Conservation (phyloP, 1,140 invertebrate species). For the Doryteuthis pealeii region DNA sequence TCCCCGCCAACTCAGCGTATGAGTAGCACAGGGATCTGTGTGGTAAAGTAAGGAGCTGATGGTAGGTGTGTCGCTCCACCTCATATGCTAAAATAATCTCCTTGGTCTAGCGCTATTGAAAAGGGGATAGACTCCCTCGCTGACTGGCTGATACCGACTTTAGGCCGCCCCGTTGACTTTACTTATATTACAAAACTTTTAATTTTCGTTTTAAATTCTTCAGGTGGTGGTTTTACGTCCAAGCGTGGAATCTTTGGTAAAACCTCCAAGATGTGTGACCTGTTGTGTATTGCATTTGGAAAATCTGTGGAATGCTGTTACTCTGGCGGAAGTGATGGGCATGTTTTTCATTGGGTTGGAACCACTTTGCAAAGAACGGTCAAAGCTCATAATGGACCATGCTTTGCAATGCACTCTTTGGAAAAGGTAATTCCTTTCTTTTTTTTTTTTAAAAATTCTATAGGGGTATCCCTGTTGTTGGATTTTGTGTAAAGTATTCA, state of each 20-base stretch:
- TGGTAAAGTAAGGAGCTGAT: too few species aligned
- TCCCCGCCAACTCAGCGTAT: too few species aligned
- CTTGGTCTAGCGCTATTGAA: too few species aligned
- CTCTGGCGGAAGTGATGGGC: slow-evolving; percentile 57
- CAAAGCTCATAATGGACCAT: slow-evolving; percentile 59
- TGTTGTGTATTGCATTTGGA: slow-evolving; percentile 58
- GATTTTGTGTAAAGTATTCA: too few species aligned
- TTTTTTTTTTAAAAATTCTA: neutral
- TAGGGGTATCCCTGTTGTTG: too few species aligned
- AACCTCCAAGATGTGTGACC: slow-evolving; percentile 57
- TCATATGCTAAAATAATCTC: too few species aligned
- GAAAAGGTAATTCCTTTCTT: slow-evolving; percentile 44
- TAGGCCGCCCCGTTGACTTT: too few species aligned
- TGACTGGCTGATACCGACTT: too few species aligned
- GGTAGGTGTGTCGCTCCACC: too few species aligned
- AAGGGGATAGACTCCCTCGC: too few species aligned
- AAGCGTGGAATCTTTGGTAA: slow-evolving; percentile 58
- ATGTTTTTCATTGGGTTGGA: slow-evolving; percentile 58
- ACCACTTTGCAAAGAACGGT: slow-evolving; percentile 48
- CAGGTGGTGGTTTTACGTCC: slow-evolving; percentile 60
- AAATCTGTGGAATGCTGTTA: slow-evolving; percentile 53
- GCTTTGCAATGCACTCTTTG: slow-evolving; percentile 60
- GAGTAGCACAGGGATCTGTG: too few species aligned
- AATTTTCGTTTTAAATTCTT: slow-evolving; percentile 10
- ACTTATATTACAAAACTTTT: too few species aligned